Base-by-base conservation (phyloP, 2,888 invertebrate species). In the Caenorhabditis sp. region DNA sequence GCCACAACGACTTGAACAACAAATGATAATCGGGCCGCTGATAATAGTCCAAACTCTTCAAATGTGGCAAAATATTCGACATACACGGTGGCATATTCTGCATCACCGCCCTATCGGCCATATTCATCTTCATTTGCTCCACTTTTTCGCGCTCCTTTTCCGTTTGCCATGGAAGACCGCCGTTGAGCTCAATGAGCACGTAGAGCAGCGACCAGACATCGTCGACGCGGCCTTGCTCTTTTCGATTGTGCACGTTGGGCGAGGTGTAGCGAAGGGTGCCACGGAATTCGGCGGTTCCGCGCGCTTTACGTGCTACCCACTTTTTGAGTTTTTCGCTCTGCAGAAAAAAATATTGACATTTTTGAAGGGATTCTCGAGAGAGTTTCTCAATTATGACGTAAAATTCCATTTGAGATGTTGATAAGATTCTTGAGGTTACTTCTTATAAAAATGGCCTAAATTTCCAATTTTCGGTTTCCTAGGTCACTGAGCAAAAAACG, bases 181-280 rank as follows among this genome's bases (percentile, higher is more conserved):
- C 83, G 93, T 94, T 88, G 94, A 95, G 64, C 64, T 82, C 83
- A 63, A 85, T 85, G 56, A 77, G 59, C 50, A 77, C 76, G 69
- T 67, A 80, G 26, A 78, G 49, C 38, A 76, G 67, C 23, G 79
- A 74, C 74, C 75, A 77, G 1, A 79, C 52, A 27, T 79, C 77
- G 52, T 76, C 76, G 43, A 53, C 61, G 0, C 70, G 62, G 1
- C 67, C 83, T 59, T 85, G 84, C 66, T 85, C 85, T 54, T 63
- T 66, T 2, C 70, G 63, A 20, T 68, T 23, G 59, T 83, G 83
- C 43, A 85, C 84, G 54, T 73, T 77, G 8, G 83, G 80, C 14
- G 83, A 80, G 10, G 80, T 80, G 70, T 85, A 85, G 52, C 83
- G 78, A 14, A 78, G 73, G 1, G 85, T 85, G 56, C 85, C 85